Evolutionary conservation across 1,140 invertebrate species (phyloP).

Genomic region (Hypothenemus hampei): DNA sequence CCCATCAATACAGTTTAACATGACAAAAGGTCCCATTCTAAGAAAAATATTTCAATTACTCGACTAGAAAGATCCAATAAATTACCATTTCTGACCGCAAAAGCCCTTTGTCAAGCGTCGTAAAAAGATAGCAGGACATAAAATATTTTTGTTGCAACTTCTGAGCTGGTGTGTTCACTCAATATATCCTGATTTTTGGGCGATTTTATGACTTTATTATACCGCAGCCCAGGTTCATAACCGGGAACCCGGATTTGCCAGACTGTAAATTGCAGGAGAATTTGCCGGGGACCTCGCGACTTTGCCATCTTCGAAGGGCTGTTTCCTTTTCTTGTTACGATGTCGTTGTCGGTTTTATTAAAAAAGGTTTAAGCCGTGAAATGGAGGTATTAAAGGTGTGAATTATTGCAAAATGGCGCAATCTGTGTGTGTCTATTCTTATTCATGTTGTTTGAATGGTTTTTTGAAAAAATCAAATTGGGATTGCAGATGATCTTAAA

Average conservation of each 20-base stretch:
- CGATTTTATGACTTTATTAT: slow-evolving; percentile 46
- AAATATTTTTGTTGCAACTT: slow-evolving; percentile 43
- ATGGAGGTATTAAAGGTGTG: background rate
- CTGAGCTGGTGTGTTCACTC: slow-evolving; percentile 37
- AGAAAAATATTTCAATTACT: slow-evolving; percentile 43
- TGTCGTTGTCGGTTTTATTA: slow-evolving; percentile 24
- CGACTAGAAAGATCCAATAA: slow-evolving; percentile 35
- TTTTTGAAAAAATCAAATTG: no score
- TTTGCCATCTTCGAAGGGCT: no score
- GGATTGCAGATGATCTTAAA: no score
- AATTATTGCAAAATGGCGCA: no score
- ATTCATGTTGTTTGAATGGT: background rate
- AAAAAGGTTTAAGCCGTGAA: slow-evolving; percentile 10
- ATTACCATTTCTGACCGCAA: slow-evolving; percentile 41
- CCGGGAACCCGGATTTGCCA: slow-evolving; percentile 37
- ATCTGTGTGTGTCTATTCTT: background rate
- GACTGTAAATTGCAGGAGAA: slow-evolving; percentile 39
- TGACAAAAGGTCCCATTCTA: slow-evolving; percentile 40
- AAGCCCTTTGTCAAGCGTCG: slow-evolving; percentile 31
- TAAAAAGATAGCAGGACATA: slow-evolving; percentile 43
- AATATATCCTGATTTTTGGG: slow-evolving; percentile 46
- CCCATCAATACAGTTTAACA: slow-evolving; percentile 43
- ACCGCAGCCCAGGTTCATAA: slow-evolving; percentile 43
- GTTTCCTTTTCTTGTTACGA: slow-evolving; percentile 12
- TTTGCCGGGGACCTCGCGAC: no score